These are phyloP conservation scores for Metellina segmentata DNA, from an alignment of 2,888 invertebrate genomes.

Conservation along the genomic window DNA sequence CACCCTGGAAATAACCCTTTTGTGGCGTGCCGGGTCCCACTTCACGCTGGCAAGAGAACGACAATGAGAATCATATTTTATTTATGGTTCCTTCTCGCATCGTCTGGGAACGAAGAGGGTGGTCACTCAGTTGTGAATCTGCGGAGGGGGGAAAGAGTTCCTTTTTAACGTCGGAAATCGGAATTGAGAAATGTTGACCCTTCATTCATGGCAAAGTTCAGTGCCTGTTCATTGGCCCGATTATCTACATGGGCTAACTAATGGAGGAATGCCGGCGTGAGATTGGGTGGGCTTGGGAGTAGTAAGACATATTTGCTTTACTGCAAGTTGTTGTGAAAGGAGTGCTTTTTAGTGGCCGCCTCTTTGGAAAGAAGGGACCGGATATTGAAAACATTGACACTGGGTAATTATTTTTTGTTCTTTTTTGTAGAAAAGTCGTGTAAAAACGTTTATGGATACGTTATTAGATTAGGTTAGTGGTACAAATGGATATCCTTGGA, in stretches of 20 bases:
- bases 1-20: constrained; percentile 28
- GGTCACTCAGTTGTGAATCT: constrained; percentile 33
- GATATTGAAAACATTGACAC: too few species aligned
- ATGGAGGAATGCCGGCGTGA: background rate
- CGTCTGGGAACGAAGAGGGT: background rate
- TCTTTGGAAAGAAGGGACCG: too few species aligned
- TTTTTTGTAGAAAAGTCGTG: too few species aligned
- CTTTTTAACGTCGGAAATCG: background rate
- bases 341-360: too few species aligned
- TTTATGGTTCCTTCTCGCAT: constrained; percentile 24
- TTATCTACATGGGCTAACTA: background rate
- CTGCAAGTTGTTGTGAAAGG: too few species aligned
- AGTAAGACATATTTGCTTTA: too few species aligned
- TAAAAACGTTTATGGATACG: too few species aligned
- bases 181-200: constrained; percentile 28
- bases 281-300: too few species aligned
- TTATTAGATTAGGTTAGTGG: too few species aligned
- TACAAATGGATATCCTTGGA: too few species aligned
- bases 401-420: too few species aligned
- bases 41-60: constrained; percentile 15
- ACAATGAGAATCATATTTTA: constrained; percentile 27
- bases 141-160: constrained; percentile 12
- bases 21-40: background rate
- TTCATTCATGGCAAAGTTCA: constrained; percentile 45
- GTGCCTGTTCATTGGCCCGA: constrained; percentile 18